Evolutionary conservation across 2,113 vertebrate species (phyloP), one percentile per base, ranked within the genome.

Genomic region (Alosa alosa): DNA sequence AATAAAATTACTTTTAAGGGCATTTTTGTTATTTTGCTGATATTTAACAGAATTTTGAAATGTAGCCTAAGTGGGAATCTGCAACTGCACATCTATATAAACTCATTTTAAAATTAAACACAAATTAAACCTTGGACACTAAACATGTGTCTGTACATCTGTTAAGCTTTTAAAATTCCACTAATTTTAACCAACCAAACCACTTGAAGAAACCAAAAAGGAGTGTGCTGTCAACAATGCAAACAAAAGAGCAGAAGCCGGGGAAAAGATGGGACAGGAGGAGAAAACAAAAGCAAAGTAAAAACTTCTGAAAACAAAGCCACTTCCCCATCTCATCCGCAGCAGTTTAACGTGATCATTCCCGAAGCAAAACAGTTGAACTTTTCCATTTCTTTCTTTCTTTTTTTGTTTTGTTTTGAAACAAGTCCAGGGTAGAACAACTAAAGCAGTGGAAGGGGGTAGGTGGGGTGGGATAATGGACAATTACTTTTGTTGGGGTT

Each of bases 11-110:
- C 90, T 93, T 95, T 95, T 93, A 94, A 91, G 90, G 90, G 78
- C 84, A 75, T 85, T 83, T 93, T 86, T 94, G 93, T 93, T 94
- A 93, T 93, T 92, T 45, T 84, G 89, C 92, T 94, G 94, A 93
- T 94, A 94, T 95, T 94, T 92, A 91, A 89, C 95, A 96, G 97
- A 99, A 99, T 97, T 99, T 99, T 99, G 97, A 99, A 99, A 99
- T 99, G 97, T 98, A 99, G 97, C 97, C 97, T 99, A 97, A 93
- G 96, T 97, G 97, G 98, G 97, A 98, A 96, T 98, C 97, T 98
- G 97, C 97, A 98, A 98, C 97, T 98, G 97, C 95, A 96, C 95
- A 95, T 97, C 96, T 83, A 95, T 92, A 94, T 92, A 94, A 90
- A 93, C 90, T 92, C 89, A 92, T 92, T 91, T 87, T 93, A 52